Evolutionary conservation across 2,888 invertebrate species (phyloP).

Genomic region (Hydrotaea diabolus): DNA sequence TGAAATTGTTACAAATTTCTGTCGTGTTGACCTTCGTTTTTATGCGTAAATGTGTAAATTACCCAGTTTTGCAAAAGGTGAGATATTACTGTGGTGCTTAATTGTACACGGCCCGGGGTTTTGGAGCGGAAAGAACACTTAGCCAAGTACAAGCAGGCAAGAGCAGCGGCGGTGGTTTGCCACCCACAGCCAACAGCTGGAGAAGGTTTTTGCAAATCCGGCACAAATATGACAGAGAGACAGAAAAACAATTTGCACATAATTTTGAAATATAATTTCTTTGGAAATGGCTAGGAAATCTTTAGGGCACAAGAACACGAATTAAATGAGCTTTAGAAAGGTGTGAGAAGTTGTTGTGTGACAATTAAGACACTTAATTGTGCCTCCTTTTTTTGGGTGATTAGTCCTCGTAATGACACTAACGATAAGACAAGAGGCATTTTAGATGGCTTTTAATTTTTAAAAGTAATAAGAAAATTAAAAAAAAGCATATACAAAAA

Average conservation of each 20-base stretch:
- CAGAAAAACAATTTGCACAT: background rate
- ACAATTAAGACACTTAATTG: constrained; percentile 7
- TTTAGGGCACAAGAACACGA: background rate
- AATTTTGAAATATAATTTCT: background rate
- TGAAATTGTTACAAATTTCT: constrained; percentile 14
- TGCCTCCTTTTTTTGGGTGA: background rate
- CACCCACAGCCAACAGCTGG: background rate
- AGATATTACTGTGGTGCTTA: constrained; percentile 3
- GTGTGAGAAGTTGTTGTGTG: background rate
- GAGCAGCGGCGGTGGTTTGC: too few species aligned
- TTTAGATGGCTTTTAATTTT: background rate
- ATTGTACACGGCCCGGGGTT: background rate
- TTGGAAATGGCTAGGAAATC: background rate
- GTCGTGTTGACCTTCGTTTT: constrained; percentile 10
- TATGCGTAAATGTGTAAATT: constrained; percentile 6
- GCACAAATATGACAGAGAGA: background rate
- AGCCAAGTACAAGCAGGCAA: background rate
- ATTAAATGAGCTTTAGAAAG: background rate
- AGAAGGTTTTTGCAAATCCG: background rate
- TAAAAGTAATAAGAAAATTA: too few species aligned
- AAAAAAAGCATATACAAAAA: too few species aligned
- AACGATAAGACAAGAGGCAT: background rate
- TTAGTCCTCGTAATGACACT: background rate
- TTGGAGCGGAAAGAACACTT: background rate
- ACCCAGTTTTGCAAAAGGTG: constrained; percentile 4